These are phyloP conservation scores for Phacellophora camtschatica DNA, from an alignment of 30 jellyfish, hydroid and myxozoan genomes.

Conservation along the genomic window DNA sequence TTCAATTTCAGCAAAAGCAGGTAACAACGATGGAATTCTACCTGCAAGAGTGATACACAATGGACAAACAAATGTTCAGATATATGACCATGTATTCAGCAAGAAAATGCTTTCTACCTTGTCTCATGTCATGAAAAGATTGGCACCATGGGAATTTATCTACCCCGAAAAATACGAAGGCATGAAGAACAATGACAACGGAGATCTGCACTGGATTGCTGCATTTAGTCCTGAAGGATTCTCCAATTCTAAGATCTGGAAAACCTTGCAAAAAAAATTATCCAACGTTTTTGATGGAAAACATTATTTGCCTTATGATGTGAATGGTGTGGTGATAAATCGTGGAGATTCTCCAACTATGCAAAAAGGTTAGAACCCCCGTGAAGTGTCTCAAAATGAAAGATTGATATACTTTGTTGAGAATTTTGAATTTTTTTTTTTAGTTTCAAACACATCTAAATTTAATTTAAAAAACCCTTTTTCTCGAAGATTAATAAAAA, in stretches of 20 bases:
- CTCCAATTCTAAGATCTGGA: conserved; percentile 61
- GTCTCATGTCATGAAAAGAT: conserved; percentile 10
- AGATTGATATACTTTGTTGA: neutral
- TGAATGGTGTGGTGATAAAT: conserved; percentile 31
- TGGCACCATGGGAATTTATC: conserved; percentile 55
- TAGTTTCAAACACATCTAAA: neutral
- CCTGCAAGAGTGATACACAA: conserved; percentile 8
- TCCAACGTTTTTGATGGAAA: conserved; percentile 7
- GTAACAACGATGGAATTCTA: too few species aligned
- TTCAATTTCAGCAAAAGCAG: too few species aligned
- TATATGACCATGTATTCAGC: conserved; percentile 29
- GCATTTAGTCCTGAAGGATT: conserved; percentile 49
- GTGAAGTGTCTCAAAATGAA: neutral
- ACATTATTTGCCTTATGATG: conserved; percentile 56
- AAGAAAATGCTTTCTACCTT: neutral
- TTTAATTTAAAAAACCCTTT: too few species aligned
- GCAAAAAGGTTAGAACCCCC: conserved; percentile 76
- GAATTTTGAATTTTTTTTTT: neutral
- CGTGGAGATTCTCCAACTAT: conserved; percentile 81
- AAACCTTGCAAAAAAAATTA: neutral
- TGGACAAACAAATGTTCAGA: neutral
- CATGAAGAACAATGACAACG: conserved; percentile 41
- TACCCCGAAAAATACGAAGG: conserved; percentile 61
- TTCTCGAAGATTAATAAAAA: too few species aligned
- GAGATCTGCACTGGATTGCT: conserved; percentile 66